phyloP scores from a whole-genome alignment of 2,888 invertebrate species.

The Pecten maximus region DNA sequence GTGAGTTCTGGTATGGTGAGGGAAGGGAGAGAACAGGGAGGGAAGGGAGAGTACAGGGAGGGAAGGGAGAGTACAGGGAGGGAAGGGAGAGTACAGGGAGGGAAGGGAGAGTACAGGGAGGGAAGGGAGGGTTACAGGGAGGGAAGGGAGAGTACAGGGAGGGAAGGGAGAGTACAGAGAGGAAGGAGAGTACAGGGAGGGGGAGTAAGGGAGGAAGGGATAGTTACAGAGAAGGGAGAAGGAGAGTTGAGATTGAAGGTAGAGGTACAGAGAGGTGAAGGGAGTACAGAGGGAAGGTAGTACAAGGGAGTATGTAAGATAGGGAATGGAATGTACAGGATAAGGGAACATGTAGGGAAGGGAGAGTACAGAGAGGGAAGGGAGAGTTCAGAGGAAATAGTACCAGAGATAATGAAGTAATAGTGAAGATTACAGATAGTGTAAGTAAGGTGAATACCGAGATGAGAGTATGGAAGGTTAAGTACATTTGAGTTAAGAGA shows the following conservation, averaged over 20 bases:
- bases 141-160: not conserved
- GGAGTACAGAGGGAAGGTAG: not conserved
- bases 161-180: not conserved
- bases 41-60: not conserved
- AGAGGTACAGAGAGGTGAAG: not conserved
- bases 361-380: no score
- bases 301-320: no score
- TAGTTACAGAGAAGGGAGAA: not conserved
- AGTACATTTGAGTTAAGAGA: no score
- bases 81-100: not conserved
- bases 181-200: not conserved
- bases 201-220: not conserved
- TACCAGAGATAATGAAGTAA: no score
- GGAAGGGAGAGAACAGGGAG: not conserved
- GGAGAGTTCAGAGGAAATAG: no score
- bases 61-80: not conserved
- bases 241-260: not conserved
- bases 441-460: no score
- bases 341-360: no score
- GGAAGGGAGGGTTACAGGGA: no score
- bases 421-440: no score
- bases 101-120: no score
- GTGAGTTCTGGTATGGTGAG: slow-evolving; percentile 80
- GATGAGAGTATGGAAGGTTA: no score
- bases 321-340: no score